Conservation (phyloP, 23 tunicate genomes). For the Ascidia mentula region DNA sequence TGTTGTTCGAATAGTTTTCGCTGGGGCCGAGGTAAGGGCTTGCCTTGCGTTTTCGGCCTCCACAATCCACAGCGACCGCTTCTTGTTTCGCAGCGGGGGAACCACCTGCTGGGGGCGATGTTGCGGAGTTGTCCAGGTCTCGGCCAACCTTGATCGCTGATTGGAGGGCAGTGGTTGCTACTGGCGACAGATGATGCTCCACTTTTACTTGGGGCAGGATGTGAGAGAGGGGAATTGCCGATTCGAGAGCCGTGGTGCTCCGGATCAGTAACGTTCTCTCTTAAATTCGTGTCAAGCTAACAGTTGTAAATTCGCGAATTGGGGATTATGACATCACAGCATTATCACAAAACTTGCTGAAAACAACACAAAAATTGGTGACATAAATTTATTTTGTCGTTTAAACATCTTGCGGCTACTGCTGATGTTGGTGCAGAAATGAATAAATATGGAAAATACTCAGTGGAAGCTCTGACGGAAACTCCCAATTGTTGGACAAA, state of each 20-base stretch:
- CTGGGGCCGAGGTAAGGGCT: conserved; percentile 30
- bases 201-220: background rate
- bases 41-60: conserved; percentile 71
- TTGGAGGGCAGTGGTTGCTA: conserved; percentile 31
- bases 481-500: no score
- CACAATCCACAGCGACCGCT: conserved; percentile 54
- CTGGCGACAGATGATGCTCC: background rate
- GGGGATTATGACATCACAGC: background rate
- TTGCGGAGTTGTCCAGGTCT: background rate
- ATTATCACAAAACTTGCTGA: conserved; percentile 1
- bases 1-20: background rate
- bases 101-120: background rate
- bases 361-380: no score
- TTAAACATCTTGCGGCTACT: no score
- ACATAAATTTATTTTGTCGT: no score
- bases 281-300: no score
- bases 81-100: background rate
- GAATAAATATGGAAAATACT: no score
- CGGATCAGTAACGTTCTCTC: background rate
- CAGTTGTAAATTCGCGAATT: no score
- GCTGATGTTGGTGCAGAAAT: no score
- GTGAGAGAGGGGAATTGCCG: background rate
- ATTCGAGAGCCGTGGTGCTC: conserved; percentile 14
- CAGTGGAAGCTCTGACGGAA: no score
- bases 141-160: conserved; percentile 34